Conservation (phyloP, 2,797 vertebrate genomes). For the Valencia hispanica region DNA sequence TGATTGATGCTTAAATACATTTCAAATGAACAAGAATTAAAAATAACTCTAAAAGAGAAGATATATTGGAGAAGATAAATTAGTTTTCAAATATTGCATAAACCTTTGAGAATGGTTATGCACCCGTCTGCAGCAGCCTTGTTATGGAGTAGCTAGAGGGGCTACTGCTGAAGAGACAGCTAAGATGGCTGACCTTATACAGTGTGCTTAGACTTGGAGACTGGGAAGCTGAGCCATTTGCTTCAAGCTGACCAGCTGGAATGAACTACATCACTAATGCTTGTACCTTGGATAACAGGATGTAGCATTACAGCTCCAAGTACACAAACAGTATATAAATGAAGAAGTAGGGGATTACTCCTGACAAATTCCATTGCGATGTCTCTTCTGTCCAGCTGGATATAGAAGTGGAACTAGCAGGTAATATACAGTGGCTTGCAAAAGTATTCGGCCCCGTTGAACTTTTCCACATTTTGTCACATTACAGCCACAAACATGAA, state of each 20-base stretch:
- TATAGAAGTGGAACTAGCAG: not conserved
- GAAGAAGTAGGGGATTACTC: not conserved
- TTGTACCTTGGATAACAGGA: not conserved
- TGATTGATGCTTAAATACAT: slow-evolving; percentile 36
- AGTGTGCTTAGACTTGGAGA: not conserved
- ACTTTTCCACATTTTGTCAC: too few species aligned
- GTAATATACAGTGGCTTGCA: too few species aligned
- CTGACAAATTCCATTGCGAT: not conserved
- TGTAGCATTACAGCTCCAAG: not conserved
- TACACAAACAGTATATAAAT: not conserved
- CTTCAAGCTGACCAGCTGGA: not conserved
- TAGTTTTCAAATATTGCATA: too few species aligned
- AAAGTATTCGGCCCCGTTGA: too few species aligned
- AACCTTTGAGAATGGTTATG: not conserved
- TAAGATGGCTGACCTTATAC: not conserved
- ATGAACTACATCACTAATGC: not conserved
- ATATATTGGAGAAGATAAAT: too few species aligned
- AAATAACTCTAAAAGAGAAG: too few species aligned
- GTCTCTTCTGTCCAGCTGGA: not conserved
- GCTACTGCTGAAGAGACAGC: not conserved
- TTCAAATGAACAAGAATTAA: slow-evolving; percentile 28
- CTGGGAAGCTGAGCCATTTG: not conserved
- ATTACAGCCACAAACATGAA: too few species aligned
- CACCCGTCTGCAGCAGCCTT: not conserved
- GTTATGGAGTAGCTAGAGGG: not conserved